Percentiles rank a stretch among this genome's conserved stretches.
phyloP scores from a whole-genome alignment of 2,797 vertebrate genomes.

The Pseudomugil tenellus region DNA sequence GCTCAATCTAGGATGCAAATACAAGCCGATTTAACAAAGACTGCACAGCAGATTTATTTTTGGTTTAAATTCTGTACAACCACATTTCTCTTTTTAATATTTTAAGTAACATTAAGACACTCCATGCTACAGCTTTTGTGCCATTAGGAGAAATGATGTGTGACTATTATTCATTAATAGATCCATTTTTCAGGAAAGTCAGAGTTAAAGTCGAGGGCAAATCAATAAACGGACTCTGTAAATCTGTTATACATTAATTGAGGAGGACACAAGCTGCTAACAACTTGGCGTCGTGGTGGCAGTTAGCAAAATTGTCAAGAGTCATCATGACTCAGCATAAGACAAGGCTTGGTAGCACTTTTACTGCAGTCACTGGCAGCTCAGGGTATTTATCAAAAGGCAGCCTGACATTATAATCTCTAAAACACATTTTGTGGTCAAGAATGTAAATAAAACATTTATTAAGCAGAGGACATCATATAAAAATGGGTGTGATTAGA shows the following conservation, averaged over 20 bases:
- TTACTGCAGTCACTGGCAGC: not conserved
- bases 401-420: not conserved
- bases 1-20: slow-evolving; percentile 85
- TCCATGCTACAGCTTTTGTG: not conserved
- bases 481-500: not conserved
- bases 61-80: not conserved
- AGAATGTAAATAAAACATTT: not conserved
- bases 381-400: not conserved
- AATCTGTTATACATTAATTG: slow-evolving; percentile 11
- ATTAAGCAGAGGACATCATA: not conserved
- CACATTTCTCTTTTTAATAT: not conserved
- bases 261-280: not conserved
- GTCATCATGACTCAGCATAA: slow-evolving; percentile 34
- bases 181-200: not conserved
- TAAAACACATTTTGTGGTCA: not conserved
- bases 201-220: not conserved
- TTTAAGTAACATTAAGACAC: not conserved
- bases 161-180: not conserved
- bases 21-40: not conserved
- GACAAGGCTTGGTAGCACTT: not conserved
- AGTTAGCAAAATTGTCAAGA: slow-evolving; percentile 5
- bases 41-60: not conserved
- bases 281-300: not conserved
- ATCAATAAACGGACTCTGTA: not conserved
- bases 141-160: not conserved